Base-by-base conservation (phyloP, 2,888 invertebrate species). In the Trichogramma dendrolimi region DNA sequence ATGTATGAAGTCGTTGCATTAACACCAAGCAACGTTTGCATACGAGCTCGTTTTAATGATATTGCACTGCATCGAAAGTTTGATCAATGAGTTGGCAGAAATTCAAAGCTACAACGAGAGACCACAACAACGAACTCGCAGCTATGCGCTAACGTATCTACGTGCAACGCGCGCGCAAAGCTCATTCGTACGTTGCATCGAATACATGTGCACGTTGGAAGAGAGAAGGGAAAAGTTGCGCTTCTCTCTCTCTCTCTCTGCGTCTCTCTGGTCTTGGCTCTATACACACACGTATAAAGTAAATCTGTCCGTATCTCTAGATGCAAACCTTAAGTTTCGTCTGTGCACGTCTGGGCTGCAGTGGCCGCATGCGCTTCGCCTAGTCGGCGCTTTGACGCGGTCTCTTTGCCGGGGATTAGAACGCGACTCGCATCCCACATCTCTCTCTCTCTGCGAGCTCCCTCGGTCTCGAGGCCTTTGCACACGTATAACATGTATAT, bases 361-460 rank as follows among this genome's bases (percentile, higher is more conserved):
- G 47, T 11, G 11, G 11, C 48, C 11, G 48, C 48, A 27, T 11
- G 11, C 48, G 14, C 11, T n/a, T 14, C 39, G 38, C 11, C 52
- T 47, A 53, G 50, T 50, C 47, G 38, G 43, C 41, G 39, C 64
- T 62, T 64, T 64, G 65, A 65, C 60, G 65, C 49, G 65, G 65
- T 62, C 55, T 60, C 61, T 60, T 65, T 62, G 44, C 55, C 6
- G 53, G 10, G 53, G 27, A 27, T 27, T 27, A 27, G 27, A 27
- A 27, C 27, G 27, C 27, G 27, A 27, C 27, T 27, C 27, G 27
- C 27, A 27, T 27, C 27, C 27, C 27, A 27, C 27, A 27, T 55
- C 55, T 5, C 46, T 6, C 42, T 8, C 56, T 42, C 11, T 42
- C 38, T 48, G 27, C 11, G 27, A 48, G 48, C 48, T 14, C 27